Evolutionary conservation across 2,797 vertebrate genomes (phyloP).

Genomic region (Hirundo rustica): DNA sequence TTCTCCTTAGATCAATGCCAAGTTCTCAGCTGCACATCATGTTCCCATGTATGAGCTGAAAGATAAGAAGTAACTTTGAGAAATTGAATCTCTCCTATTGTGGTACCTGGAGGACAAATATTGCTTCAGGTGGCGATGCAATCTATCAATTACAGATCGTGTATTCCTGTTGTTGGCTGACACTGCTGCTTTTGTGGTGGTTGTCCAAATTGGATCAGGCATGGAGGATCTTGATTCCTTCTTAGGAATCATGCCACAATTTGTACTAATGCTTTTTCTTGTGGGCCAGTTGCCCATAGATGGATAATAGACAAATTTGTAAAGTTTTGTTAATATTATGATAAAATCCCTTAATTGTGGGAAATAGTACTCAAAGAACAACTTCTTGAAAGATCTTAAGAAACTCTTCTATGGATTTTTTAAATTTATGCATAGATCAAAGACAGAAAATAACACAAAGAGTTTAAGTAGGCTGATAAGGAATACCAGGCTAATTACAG

Average conservation of each 20-base stretch:
- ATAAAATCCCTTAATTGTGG: not conserved
- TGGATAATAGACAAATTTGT: not conserved
- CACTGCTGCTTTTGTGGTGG: not conserved
- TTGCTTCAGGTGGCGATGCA: not conserved
- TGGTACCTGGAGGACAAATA: not conserved
- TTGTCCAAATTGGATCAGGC: constrained; percentile 6
- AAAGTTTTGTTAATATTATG: not conserved
- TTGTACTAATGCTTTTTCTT: constrained; percentile 9
- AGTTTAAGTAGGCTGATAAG: not conserved
- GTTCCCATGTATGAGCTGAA: not conserved
- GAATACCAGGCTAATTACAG: not conserved
- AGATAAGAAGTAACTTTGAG: not conserved
- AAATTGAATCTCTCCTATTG: not conserved
- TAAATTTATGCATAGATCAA: not conserved
- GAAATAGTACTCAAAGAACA: not conserved
- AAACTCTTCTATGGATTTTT: not conserved
- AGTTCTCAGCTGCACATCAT: not conserved
- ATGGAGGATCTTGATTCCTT: not conserved
- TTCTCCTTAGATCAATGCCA: constrained; percentile 11
- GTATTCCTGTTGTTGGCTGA: not conserved
- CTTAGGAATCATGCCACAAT: not conserved
- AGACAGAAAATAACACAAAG: not conserved
- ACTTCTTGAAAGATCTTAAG: not conserved
- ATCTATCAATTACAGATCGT: not conserved
- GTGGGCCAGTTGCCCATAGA: not conserved